Percentiles rank a stretch among this genome's conserved stretches.
Evolutionary conservation across 2,797 vertebrate genomes (phyloP).

Genomic region (Alectoris magna): DNA sequence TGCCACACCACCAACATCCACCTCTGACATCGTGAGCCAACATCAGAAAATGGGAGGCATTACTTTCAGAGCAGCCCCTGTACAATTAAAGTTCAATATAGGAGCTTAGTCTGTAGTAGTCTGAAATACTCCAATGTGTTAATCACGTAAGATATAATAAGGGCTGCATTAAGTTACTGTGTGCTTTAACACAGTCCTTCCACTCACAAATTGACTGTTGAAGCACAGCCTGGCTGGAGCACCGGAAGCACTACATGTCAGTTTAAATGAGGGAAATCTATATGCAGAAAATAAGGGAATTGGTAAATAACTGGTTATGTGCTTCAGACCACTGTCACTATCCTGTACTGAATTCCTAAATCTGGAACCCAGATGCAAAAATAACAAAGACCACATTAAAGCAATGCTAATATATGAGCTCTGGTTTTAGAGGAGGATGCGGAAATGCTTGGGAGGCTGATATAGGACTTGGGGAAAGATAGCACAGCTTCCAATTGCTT

Average conservation of each 20-base stretch:
- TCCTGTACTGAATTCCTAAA: constrained; percentile 42
- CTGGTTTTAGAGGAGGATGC: background rate
- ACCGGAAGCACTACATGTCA: background rate
- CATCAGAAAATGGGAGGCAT: no score
- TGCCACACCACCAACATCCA: background rate
- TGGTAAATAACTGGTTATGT: constrained; percentile 1
- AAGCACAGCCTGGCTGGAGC: background rate
- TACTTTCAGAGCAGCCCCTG: no score
- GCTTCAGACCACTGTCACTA: background rate
- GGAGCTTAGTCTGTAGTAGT: background rate
- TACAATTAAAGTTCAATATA: background rate
- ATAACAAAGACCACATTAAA: constrained; percentile 75
- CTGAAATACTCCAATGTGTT: background rate
- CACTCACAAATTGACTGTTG: background rate
- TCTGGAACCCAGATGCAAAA: constrained; percentile 76
- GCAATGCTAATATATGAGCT: constrained; percentile 20
- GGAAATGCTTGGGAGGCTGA: constrained; percentile 39
- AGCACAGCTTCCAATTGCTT: background rate
- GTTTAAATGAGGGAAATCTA: background rate
- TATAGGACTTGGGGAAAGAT: background rate
- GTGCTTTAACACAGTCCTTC: background rate
- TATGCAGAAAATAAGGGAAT: background rate
- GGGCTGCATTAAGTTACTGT: background rate
- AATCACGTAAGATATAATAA: background rate
- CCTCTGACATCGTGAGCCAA: background rate